Evolutionary conservation across 2,888 invertebrate genomes (phyloP).

Genomic region (Agrilus mali): DNA sequence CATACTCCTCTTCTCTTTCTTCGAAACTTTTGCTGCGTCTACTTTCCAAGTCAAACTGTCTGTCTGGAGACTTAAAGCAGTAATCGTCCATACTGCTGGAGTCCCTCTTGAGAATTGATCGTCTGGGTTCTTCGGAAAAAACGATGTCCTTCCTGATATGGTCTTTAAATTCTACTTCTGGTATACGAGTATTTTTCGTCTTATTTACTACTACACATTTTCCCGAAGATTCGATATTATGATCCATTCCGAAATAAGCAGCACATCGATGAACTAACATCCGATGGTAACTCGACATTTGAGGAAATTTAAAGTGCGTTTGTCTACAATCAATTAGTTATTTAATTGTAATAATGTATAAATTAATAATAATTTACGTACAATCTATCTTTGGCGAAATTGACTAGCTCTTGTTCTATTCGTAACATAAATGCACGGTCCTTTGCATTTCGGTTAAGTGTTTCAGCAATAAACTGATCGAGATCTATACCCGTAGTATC

Average conservation of each 20-base stretch:
- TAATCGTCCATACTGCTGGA: constrained; percentile 70
- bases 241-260: constrained; percentile 87
- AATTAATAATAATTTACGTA: constrained; percentile 32
- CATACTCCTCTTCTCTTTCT: constrained; percentile 83
- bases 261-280: constrained; percentile 94
- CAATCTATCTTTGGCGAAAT: constrained; percentile 71
- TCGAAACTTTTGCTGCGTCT: constrained; percentile 76
- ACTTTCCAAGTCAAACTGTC: constrained; percentile 47
- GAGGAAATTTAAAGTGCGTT: constrained; percentile 72
- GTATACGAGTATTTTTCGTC: constrained; percentile 53
- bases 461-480: constrained; percentile 78
- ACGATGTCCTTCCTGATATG: constrained; percentile 52
- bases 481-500: constrained; percentile 73
- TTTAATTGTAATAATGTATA: constrained; percentile 1
- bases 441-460: constrained; percentile 79
- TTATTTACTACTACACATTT: constrained; percentile 77
- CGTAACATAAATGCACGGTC: constrained; percentile 75
- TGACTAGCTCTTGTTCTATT: constrained; percentile 78
- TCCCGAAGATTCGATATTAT: constrained; percentile 78
- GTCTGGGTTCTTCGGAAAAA: constrained; percentile 52
- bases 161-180: constrained; percentile 60
- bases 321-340: constrained; percentile 38
- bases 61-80: constrained; percentile 45
- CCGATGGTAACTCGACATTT: constrained; percentile 90
- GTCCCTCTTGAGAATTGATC: constrained; percentile 75